Evolutionary conservation across 2,888 invertebrate genomes (phyloP), one percentile per base, ranked within the genome.

Genomic region (Napeogenes inachia): DNA sequence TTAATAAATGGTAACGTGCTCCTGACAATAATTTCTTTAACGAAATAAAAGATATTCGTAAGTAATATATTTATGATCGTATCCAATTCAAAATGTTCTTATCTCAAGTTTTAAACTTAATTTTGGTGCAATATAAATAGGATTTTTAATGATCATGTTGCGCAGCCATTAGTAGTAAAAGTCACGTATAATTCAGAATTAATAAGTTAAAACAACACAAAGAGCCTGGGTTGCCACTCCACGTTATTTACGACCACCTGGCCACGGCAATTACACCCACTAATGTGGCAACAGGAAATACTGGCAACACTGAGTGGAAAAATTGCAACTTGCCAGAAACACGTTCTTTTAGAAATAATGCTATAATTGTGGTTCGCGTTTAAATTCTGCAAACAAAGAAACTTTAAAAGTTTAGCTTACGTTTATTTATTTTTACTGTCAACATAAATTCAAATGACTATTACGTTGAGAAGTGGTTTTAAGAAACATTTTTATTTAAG

Each of bases 241-340:
- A 54, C 54, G 63, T 80, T 79, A 80, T 81, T 81, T 81, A 80
- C 68, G 75, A 62, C 67, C 75, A 76, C 77, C 74, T 77, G 74
- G 70, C 68, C 70, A 59, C 68, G 67, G 75, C 77, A 79, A 80
- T 81, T 81, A 81, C 78, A 73, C 71, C 71, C 71, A 69, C 75
- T 80, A 80, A 81, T 82, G 78, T 79, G 75, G 75, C 74, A 75
- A 73, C 74, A 74, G 76, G 70, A 77, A 76, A 73, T 76, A 72
- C 70, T 70, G 61, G 62, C 68, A 70, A 69, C 71, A 62, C 54
- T 61, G 46, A 62, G 63, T 66, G 70, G 70, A 69, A 70, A 74
- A 72, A 75, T 72, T 62, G 58, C 64, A 61, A 63, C 61, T 68
- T 70, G 69, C 71, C 70, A 71, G 72, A 61, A 69, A 65, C 70